Evolutionary conservation across 2,113 vertebrate genomes (phyloP).

Genomic region (Vulpes lagopus): DNA sequence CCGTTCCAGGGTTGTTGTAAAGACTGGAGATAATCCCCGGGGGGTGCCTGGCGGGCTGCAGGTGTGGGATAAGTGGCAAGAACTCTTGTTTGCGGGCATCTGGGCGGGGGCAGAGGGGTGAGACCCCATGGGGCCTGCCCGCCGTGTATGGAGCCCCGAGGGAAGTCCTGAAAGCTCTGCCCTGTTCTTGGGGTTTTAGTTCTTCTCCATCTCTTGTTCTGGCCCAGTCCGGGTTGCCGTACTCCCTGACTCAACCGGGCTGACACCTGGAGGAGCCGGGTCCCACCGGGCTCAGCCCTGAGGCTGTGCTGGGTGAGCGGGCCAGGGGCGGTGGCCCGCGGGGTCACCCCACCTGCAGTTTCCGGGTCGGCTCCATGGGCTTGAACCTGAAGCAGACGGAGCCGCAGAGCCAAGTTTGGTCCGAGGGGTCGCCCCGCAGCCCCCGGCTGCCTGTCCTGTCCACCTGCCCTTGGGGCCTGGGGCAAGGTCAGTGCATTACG

Average conservation of each 20-base stretch:
- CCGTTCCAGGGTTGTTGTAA: not conserved
- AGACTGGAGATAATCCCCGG: rapidly evolving
- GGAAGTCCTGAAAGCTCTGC: not conserved
- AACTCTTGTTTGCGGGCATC: not conserved
- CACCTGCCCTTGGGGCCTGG: no score
- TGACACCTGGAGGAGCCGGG: not conserved
- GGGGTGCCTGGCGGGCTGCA: not conserved
- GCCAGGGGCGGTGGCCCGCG: not conserved
- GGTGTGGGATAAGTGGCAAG: not conserved
- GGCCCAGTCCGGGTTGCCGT: not conserved
- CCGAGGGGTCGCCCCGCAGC: not conserved
- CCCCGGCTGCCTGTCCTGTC: not conserved
- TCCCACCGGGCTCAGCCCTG: slow-evolving; percentile 27
- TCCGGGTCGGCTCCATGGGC: not conserved
- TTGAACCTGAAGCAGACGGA: not conserved
- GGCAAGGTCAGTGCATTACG: slow-evolving; percentile 33
- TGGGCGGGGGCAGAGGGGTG: not conserved
- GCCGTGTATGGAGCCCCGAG: rapidly evolving
- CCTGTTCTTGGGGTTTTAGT: not conserved
- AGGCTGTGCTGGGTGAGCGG: not conserved
- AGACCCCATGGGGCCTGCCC: not conserved
- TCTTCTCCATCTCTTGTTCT: not conserved
- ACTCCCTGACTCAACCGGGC: not conserved
- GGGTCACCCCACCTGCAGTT: not conserved
- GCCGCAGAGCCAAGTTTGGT: not conserved